Evolutionary conservation across 2,888 invertebrate genomes (phyloP).

Genomic region (Fragum whitleyi): DNA sequence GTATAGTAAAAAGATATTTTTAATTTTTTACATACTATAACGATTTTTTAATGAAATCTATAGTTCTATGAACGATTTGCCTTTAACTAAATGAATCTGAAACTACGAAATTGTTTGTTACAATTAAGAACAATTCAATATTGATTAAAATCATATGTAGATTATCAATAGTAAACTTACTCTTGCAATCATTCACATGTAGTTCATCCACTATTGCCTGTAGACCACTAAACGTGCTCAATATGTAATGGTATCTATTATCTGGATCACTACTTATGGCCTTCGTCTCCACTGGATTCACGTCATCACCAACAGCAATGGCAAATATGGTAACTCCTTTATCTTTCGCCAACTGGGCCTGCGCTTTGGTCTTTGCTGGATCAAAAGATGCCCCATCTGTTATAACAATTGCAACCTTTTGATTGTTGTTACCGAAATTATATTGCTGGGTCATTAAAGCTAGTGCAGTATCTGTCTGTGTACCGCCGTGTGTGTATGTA

Average conservation of each 20-base stretch:
- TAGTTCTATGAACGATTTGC: too few species aligned
- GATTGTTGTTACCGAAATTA: constrained; percentile 33
- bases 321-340: constrained; percentile 56
- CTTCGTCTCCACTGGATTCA: constrained; percentile 51
- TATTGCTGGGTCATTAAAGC: constrained; percentile 44
- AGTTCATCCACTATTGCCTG: constrained; percentile 44
- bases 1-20: too few species aligned
- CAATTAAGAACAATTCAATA: too few species aligned
- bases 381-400: constrained; percentile 59
- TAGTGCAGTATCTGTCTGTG: constrained; percentile 57
- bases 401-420: constrained; percentile 56
- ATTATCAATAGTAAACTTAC: neutral
- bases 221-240: constrained; percentile 38
- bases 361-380: constrained; percentile 38
- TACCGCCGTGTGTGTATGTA: constrained; percentile 57
- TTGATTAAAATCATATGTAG: too few species aligned
- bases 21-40: too few species aligned
- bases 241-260: constrained; percentile 37
- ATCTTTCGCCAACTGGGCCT: constrained; percentile 47
- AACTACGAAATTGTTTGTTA: too few species aligned
- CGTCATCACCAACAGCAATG: constrained; percentile 61
- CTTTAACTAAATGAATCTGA: too few species aligned
- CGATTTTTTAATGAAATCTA: too few species aligned
- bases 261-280: constrained; percentile 61
- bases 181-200: constrained; percentile 40